Evolutionary conservation across 1,140 invertebrate genomes (phyloP), one percentile per base, ranked within the genome.

Genomic region (Meteorus sp.): DNA sequence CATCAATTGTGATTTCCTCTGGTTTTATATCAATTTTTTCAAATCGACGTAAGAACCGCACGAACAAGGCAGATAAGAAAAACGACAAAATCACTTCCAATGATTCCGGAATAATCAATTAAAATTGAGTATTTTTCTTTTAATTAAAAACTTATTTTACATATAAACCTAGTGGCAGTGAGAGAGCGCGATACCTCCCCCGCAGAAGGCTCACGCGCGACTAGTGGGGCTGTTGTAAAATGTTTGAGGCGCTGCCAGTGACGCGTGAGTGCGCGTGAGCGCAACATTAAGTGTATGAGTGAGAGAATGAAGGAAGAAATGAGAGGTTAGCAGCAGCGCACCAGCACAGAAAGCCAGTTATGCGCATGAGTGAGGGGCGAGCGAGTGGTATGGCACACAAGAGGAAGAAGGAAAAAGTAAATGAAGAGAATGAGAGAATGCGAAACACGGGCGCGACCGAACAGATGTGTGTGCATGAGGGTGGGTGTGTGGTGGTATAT

Each of bases 231-330:
- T n/a, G n/a, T n/a, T n/a, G n/a, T n/a, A n/a, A n/a, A n/a, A n/a
- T n/a, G n/a, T n/a, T n/a, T n/a, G n/a, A n/a, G n/a, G n/a, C n/a
- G 74, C 74, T 74, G 74, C 76, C 71, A 78, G 76, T 79, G 70
- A 76, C 74, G 73, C 72, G 70, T 65, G 65, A 61, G 47, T 45
- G 41, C 19, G 31, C 48, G 50, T 43, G 22, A 44, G 39, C 27
- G 51, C 43, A 50, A 41, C 22, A 29, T 29, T n/a, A n/a, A n/a
- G n/a, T n/a, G n/a, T n/a, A n/a, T n/a, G n/a, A n/a, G n/a, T n/a
- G n/a, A n/a, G n/a, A n/a, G n/a, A n/a, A n/a, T n/a, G n/a, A n/a
- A n/a, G n/a, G n/a, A n/a, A n/a, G n/a, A n/a, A n/a, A n/a, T n/a
- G n/a, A n/a, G n/a, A n/a, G n/a, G n/a, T 15, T 35, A 25, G 17